These are phyloP conservation scores for Cosmia pyralina DNA, from an alignment of 2,888 invertebrate species.

Conservation along the genomic window DNA sequence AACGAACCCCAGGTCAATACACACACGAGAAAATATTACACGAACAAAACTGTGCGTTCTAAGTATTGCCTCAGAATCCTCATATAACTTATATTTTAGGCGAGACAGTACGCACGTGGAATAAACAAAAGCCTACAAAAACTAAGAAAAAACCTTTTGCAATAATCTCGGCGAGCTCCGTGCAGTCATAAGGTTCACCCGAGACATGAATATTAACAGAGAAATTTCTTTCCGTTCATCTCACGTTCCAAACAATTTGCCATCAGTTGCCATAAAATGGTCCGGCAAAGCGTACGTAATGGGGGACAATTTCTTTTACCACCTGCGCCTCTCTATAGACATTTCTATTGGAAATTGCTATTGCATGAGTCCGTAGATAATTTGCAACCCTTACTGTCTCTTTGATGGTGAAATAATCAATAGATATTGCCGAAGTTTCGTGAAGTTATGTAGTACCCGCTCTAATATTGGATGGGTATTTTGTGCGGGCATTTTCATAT, in stretches of 20 bases:
- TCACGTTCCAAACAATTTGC: slow-evolving; percentile 81
- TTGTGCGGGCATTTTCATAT: slow-evolving; percentile 16
- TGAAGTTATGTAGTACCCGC: slow-evolving; percentile 34
- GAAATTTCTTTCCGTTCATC: slow-evolving; percentile 69
- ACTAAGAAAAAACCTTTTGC: slow-evolving; percentile 63
- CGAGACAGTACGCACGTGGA: slow-evolving; percentile 66
- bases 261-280: slow-evolving; percentile 85
- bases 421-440: slow-evolving; percentile 58
- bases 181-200: slow-evolving; percentile 71
- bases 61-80: slow-evolving; percentile 47
- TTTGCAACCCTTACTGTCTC: slow-evolving; percentile 60
- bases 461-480: slow-evolving; percentile 7
- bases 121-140: slow-evolving; percentile 68
- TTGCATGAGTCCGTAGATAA: slow-evolving; percentile 68
- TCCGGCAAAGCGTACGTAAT: slow-evolving; percentile 82
- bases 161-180: slow-evolving; percentile 70
- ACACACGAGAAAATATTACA: slow-evolving; percentile 33
- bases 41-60: slow-evolving; percentile 22
- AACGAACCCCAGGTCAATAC: slow-evolving; percentile 9
- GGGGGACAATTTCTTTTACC: slow-evolving; percentile 84
- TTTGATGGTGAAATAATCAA: slow-evolving; percentile 58
- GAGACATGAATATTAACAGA: slow-evolving; percentile 83
- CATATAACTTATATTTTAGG: slow-evolving; percentile 68
- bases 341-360: slow-evolving; percentile 64
- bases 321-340: slow-evolving; percentile 78